These are phyloP conservation scores for Balearica regulorum DNA, from an alignment of 2,797 vertebrate species.

Conservation along the genomic window DNA sequence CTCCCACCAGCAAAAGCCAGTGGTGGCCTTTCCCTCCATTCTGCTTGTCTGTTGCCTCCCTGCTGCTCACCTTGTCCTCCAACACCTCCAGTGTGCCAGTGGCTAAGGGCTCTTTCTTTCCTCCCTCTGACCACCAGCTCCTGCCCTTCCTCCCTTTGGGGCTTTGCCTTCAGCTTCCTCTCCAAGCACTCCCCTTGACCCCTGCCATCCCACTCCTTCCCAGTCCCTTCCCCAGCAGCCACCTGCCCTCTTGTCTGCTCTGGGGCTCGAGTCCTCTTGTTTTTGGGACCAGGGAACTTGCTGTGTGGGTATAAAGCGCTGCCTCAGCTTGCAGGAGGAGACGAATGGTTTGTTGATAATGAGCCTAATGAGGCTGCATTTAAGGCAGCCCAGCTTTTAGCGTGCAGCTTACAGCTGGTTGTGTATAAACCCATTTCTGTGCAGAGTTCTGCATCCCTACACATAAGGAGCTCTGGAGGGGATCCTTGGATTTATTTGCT, in stretches of 20 bases:
- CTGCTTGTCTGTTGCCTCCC: neutral
- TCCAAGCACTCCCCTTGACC: neutral
- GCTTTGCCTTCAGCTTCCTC: neutral
- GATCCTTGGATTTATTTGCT: constrained; percentile 1
- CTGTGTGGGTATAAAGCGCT: neutral
- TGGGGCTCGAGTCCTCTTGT: neutral
- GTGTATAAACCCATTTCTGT: neutral
- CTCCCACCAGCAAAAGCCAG: neutral
- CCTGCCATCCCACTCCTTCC: neutral
- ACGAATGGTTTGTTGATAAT: neutral
- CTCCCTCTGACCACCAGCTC: neutral
- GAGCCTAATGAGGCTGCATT: constrained; percentile 24
- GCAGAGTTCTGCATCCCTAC: neutral
- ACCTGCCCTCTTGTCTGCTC: neutral
- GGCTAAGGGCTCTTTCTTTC: neutral
- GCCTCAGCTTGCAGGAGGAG: neutral
- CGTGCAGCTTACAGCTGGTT: neutral
- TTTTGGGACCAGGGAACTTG: neutral
- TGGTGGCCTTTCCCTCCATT: neutral
- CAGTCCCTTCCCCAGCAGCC: neutral
- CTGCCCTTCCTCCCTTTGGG: neutral
- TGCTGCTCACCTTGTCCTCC: neutral
- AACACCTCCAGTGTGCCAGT: accelerated
- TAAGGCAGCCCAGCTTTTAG: neutral
- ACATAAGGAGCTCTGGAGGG: neutral